A percentile compares a stretch with the other conserved stretches of the same genome.
These are phyloP conservation scores for Ciconia stormi DNA, from an alignment of 2,113 vertebrate genomes.

Conservation along the genomic window DNA sequence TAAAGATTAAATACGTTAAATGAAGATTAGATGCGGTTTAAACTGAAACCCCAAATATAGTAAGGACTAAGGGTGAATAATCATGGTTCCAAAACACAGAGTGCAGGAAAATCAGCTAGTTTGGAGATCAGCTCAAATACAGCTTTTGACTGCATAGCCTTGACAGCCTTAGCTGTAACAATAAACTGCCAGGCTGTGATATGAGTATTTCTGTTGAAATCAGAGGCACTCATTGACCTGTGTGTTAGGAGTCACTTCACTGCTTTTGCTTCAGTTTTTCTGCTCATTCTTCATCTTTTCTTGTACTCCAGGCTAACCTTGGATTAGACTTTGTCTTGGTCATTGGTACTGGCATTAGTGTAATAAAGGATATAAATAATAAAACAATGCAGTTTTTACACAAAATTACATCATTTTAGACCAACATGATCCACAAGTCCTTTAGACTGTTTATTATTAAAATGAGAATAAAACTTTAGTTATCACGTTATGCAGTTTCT, in stretches of 20 bases:
- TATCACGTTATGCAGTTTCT: not conserved
- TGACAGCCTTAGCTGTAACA: not conserved
- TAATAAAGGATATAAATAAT: not conserved
- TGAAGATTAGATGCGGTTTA: not conserved
- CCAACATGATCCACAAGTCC: not conserved
- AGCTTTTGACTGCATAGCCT: not conserved
- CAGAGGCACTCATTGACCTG: not conserved
- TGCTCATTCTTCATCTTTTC: not conserved
- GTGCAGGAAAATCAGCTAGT: not conserved
- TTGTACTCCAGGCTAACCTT: not conserved
- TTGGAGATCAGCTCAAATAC: not conserved
- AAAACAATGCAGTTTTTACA: not conserved
- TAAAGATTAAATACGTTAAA: not conserved
- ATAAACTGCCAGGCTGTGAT: not conserved
- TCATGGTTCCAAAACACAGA: not conserved
- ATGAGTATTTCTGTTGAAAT: not conserved
- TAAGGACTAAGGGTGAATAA: not conserved
- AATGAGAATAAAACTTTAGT: not conserved
- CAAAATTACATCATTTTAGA: not conserved
- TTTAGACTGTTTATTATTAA: not conserved
- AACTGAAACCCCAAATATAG: not conserved
- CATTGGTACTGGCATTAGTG: not conserved
- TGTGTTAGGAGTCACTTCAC: not conserved
- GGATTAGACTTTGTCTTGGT: not conserved
- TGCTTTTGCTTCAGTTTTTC: not conserved